Evolutionary conservation across 1,140 invertebrate genomes (phyloP), one percentile per base, ranked within the genome.

Genomic region (Philopotamus ludificatus): DNA sequence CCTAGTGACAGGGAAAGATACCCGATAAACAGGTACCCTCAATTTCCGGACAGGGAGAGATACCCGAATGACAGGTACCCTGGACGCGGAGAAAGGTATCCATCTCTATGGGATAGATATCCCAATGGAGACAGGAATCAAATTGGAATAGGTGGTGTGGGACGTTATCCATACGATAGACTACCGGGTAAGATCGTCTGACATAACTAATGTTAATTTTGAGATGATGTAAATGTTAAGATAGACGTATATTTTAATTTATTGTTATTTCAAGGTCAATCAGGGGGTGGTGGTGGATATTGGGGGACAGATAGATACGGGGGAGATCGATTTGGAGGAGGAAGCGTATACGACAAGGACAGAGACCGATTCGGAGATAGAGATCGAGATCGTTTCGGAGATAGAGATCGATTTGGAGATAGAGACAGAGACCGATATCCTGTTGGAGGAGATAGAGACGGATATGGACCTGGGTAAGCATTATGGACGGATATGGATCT

Each of bases 61-160:
- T 72, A 73, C 61, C 78, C 79, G 15, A 63, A 77, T 28, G 79
- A 79, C 44, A 70, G 73, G 65, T 76, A 74, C 45, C 72, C 74
- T 0, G 74, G 71, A 21, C 65, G 77, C 21, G 76, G 81, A 26
- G 76, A 77, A 61, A 76, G 81, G 15, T 78, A 77, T 65, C 80
- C 79, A 26, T 74, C 77, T 64, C 58, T 76, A 59, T 80, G 78
- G 73, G 76, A 79, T 69, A 79, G 78, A 75, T 81, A 81, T 76
- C 80, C 80, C 10, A 66, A 65, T 55, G 75, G 76, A 2, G 75
- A 73, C 67, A 72, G 76, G 34, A 76, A 74, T 66, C 70, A 70
- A 49, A 54, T 70, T 23, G 68, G 66, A 39, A 68, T 51, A 45
- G 66, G 71, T 26, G 71, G 67, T 2, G 49, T 65, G 42, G 71